Percentiles rank a stretch among this genome's conserved stretches.
phyloP scores from a whole-genome alignment of 2,888 invertebrate genomes.

The Electrophaes corylata region DNA sequence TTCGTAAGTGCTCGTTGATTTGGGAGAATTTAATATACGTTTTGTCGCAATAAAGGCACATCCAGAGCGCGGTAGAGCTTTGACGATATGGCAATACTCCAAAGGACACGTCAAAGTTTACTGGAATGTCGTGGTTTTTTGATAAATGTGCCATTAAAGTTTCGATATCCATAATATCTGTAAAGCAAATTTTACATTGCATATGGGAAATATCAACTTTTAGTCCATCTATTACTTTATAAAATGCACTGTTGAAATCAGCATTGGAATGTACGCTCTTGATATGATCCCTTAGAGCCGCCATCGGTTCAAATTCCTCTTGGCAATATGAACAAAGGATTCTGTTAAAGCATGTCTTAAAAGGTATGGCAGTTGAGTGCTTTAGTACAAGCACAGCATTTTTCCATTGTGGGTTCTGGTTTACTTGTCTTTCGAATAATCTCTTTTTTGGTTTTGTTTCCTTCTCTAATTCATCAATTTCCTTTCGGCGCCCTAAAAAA shows the following conservation, averaged over 20 bases:
- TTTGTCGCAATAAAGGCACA: conserved; percentile 75
- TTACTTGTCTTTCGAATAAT: conserved; percentile 78
- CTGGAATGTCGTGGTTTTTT: conserved; percentile 62
- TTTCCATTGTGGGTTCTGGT: conserved; percentile 77
- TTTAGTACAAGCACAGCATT: conserved; percentile 75
- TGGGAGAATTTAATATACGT: conserved; percentile 70
- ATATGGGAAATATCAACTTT: conserved; percentile 75
- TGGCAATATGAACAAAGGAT: conserved; percentile 77
- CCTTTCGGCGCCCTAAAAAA: conserved; percentile 77
- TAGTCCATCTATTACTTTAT: conserved; percentile 73
- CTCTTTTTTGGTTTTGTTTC: conserved; percentile 71
- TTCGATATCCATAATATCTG: conserved; percentile 63
- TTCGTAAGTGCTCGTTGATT: conserved; percentile 72
- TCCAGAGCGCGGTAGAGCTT: conserved; percentile 66
- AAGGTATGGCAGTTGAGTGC: conserved; percentile 74
- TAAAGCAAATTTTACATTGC: conserved; percentile 67
- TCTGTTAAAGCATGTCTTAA: conserved; percentile 78
- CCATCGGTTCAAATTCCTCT: conserved; percentile 74
- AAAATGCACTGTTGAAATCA: conserved; percentile 75
- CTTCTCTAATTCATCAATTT: conserved; percentile 68
- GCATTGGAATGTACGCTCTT: conserved; percentile 65
- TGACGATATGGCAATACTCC: conserved; percentile 76
- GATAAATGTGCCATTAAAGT: conserved; percentile 70
- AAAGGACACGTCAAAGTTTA: conserved; percentile 72
- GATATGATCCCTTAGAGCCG: conserved; percentile 68